Evolutionary conservation across 2,113 vertebrate species (phyloP).

Genomic region (Calypte anna): DNA sequence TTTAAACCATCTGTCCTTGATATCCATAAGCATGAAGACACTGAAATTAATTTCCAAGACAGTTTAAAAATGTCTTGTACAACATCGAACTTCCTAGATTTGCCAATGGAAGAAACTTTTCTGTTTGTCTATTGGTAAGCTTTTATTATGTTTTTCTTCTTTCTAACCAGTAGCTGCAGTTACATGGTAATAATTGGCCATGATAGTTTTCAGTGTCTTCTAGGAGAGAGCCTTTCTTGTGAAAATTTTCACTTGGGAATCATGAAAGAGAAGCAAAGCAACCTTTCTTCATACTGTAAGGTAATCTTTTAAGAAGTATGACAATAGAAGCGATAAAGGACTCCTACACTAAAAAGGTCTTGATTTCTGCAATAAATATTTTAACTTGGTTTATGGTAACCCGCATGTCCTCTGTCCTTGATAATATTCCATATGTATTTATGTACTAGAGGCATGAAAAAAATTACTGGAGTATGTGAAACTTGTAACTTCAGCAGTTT

Average conservation of each 20-base stretch:
- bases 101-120: not conserved
- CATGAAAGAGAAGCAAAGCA: not conserved
- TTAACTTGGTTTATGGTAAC: not conserved
- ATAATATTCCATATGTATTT: not conserved
- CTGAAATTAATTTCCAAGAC: not conserved
- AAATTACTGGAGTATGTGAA: not conserved
- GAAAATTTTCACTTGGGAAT: not conserved
- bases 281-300: not conserved
- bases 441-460: not conserved
- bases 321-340: not conserved
- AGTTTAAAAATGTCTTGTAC: not conserved
- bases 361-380: not conserved
- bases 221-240: not conserved
- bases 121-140: not conserved
- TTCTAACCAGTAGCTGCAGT: not conserved
- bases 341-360: not conserved
- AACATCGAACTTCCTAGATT: not conserved
- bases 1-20: conserved; percentile 28
- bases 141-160: not conserved
- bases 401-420: not conserved
- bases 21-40: not conserved
- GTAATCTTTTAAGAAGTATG: not conserved
- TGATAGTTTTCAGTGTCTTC: not conserved
- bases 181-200: not conserved
- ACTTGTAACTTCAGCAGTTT: not conserved